These are phyloP conservation scores for Tyrannus savana DNA, from an alignment of 2,113 vertebrate genomes.

Conservation along the genomic window DNA sequence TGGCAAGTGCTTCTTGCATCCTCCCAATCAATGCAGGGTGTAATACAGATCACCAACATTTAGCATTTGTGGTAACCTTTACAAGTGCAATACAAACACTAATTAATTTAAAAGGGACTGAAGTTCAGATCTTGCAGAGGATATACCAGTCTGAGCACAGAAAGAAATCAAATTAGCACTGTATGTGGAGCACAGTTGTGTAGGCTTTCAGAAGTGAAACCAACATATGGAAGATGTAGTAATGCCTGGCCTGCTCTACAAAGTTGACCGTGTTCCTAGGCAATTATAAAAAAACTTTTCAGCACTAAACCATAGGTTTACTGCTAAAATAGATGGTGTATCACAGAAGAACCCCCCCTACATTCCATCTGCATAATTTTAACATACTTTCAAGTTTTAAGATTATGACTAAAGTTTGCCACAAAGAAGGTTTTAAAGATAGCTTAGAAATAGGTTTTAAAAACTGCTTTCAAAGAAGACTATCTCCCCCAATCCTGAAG, in stretches of 20 bases:
- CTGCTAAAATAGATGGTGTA: neutral
- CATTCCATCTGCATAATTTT: neutral
- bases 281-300: neutral
- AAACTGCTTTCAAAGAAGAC: neutral
- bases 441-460: neutral
- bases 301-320: neutral
- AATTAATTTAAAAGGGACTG: conserved; percentile 2
- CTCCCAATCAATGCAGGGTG: neutral
- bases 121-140: neutral
- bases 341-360: neutral
- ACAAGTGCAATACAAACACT: neutral
- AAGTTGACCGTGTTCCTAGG: neutral
- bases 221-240: conserved; percentile 32
- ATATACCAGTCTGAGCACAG: neutral
- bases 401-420: neutral
- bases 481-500: neutral
- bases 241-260: conserved; percentile 5
- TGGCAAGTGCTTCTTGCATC: neutral
- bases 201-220: neutral
- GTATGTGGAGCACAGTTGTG: neutral
- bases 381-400: neutral
- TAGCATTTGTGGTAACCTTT: conserved; percentile 27
- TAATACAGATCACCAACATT: neutral
- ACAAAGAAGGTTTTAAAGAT: neutral
- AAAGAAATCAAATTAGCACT: neutral